Conservation (phyloP, 2,888 invertebrate species). For the Mythimna impura region DNA sequence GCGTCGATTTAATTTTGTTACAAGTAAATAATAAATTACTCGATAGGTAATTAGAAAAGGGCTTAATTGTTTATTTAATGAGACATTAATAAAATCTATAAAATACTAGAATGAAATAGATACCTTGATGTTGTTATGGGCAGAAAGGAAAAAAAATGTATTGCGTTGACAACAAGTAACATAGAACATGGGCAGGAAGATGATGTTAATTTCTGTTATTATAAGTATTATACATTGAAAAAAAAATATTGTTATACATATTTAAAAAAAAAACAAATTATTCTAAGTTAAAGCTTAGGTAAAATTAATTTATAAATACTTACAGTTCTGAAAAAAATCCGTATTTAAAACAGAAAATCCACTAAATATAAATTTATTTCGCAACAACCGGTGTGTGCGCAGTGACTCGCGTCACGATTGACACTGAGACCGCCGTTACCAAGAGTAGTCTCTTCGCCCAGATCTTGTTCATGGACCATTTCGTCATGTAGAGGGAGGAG, state of each 20-base stretch:
- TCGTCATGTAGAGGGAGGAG: conserved; percentile 17
- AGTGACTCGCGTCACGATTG: conserved; percentile 32
- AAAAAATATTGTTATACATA: too few relatives aligned
- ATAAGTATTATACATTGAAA: neutral
- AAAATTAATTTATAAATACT: conserved; percentile 16
- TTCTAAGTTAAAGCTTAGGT: too few relatives aligned
- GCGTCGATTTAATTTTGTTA: neutral
- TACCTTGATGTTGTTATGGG: neutral
- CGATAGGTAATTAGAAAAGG: neutral
- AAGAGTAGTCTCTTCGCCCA: conserved; percentile 20
- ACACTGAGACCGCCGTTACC: conserved; percentile 35
- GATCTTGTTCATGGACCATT: conserved; percentile 28
- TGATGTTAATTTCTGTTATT: neutral
- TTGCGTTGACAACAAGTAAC: too few relatives aligned
- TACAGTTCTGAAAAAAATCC: conserved; percentile 24
- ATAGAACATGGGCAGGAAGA: neutral
- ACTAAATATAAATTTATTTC: conserved; percentile 39
- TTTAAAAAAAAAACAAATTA: too few relatives aligned
- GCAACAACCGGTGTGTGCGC: conserved; percentile 33
- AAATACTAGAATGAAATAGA: neutral
- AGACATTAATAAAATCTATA: neutral
- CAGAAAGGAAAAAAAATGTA: too few relatives aligned
- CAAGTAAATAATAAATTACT: neutral
- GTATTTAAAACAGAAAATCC: conserved; percentile 2
- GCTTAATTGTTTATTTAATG: too few relatives aligned